Evolutionary conservation across 2,113 vertebrate species (phyloP).

Genomic region (Cinclus cinclus): DNA sequence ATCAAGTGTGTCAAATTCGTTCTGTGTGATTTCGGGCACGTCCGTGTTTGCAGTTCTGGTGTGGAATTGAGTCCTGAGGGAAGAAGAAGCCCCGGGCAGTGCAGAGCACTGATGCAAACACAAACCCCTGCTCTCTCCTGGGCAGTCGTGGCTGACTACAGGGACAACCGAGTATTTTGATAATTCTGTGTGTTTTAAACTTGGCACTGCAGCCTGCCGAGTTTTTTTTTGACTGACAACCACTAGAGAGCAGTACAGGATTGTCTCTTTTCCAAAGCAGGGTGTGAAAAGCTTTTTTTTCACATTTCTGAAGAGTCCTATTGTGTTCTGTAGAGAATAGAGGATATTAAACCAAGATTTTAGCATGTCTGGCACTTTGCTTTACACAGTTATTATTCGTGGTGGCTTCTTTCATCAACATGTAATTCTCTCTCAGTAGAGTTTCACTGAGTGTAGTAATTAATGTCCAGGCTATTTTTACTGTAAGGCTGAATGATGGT

Average conservation of each 20-base stretch:
- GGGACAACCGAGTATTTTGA: not conserved
- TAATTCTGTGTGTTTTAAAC: not conserved
- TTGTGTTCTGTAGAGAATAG: not conserved
- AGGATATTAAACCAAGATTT: not conserved
- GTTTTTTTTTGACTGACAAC: not conserved
- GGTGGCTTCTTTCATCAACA: not conserved
- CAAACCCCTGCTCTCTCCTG: not conserved
- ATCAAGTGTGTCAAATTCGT: not conserved
- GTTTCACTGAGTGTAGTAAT: not conserved
- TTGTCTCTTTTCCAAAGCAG: not conserved
- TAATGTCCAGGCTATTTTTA: not conserved
- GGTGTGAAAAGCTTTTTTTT: not conserved
- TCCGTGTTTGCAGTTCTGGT: not conserved
- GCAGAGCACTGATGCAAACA: not conserved
- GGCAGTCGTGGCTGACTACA: not conserved
- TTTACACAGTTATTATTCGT: not conserved
- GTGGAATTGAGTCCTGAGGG: not conserved
- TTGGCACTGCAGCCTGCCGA: not conserved
- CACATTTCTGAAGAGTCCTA: not conserved
- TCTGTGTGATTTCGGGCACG: not conserved
- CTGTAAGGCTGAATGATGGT: not conserved
- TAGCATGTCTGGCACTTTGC: not conserved
- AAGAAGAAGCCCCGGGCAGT: not conserved
- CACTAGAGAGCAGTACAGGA: slow-evolving; percentile 36
- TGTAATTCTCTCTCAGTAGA: not conserved